A percentile compares a stretch with the other conserved stretches of the same genome.
phyloP scores from a whole-genome alignment of 1,140 invertebrate species.

The Neodiprion lecontei region DNA sequence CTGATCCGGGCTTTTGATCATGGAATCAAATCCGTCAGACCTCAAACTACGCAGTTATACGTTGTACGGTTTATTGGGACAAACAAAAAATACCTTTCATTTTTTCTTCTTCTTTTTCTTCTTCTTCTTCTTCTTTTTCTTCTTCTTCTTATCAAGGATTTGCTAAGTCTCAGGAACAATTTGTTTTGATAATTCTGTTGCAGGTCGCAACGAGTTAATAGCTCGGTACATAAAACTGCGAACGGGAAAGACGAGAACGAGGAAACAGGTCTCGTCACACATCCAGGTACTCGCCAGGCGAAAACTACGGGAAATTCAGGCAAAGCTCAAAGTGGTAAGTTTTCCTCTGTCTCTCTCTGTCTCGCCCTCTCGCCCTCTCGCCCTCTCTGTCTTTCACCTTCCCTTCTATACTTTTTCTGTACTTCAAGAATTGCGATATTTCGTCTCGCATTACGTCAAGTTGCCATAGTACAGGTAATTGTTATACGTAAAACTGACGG shows the following conservation, averaged over 20 bases:
- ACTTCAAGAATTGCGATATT: conserved; percentile 1
- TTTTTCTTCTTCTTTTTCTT: not conserved
- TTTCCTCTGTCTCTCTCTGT: not conserved
- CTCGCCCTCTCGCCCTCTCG: conserved; percentile 20
- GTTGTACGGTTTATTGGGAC: not conserved
- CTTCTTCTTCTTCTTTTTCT: not conserved
- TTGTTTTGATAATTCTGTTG: conserved; percentile 49
- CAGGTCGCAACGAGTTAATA: conserved; percentile 99
- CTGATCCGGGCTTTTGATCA: conserved; percentile 21
- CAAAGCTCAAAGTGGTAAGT: conserved; percentile 96
- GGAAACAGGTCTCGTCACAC: conserved; percentile 99
- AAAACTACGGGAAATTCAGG: conserved; percentile 96
- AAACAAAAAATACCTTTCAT: conserved; percentile 2
- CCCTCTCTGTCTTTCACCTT: not conserved
- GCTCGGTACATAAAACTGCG: conserved; percentile 98
- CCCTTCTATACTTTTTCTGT: conserved; percentile 15
- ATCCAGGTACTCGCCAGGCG: conserved; percentile 98
- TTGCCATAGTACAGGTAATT: too few relatives aligned
- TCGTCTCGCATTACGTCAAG: not conserved
- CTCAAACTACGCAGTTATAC: conserved; percentile 22
- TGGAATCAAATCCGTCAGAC: conserved; percentile 14
- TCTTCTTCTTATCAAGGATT: not conserved
- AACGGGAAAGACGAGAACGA: conserved; percentile 97
- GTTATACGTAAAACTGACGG: not conserved
- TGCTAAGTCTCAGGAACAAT: conserved; percentile 4